Conservation (phyloP, 1,140 invertebrate species). For the Luehdorfia chinensis region DNA sequence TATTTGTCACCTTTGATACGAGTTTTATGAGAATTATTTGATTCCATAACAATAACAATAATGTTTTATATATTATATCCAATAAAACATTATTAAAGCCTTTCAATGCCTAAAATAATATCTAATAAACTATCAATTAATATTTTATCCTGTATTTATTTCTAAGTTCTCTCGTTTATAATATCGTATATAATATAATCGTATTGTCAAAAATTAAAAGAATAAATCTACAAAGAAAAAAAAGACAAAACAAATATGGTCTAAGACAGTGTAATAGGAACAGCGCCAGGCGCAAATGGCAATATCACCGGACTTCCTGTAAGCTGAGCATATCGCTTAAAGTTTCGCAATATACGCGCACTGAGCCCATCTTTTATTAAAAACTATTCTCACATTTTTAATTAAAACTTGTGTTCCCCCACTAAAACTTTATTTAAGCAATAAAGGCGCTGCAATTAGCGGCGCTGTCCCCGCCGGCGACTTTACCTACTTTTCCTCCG, state of each 20-base stretch:
- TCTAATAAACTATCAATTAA: too few species aligned
- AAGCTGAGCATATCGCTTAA: constrained; percentile 72
- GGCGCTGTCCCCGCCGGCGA: constrained; percentile 73
- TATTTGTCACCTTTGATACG: constrained; percentile 69
- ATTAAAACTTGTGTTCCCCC: constrained; percentile 77
- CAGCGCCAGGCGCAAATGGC: constrained; percentile 35
- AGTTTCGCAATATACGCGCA: constrained; percentile 76
- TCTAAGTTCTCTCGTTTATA: too few species aligned
- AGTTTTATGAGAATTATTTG: constrained; percentile 32
- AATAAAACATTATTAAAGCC: too few species aligned
- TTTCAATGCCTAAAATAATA: too few species aligned
- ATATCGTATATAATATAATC: too few species aligned
- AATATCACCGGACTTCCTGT: constrained; percentile 66
- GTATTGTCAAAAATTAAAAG: too few species aligned
- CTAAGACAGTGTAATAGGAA: constrained; percentile 1
- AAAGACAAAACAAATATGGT: too few species aligned
- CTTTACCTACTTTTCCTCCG: constrained; percentile 75
- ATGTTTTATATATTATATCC: too few species aligned
- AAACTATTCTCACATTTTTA: constrained; percentile 78
- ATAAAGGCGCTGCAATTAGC: constrained; percentile 76
- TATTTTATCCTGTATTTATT: too few species aligned
- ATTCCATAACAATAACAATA: too few species aligned
- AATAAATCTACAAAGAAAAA: too few species aligned
- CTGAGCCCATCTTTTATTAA: constrained; percentile 74
- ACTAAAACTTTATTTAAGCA: constrained; percentile 78